A percentile compares a stretch with the other conserved stretches of the same genome.
Conservation (phyloP, 2,797 vertebrate genomes). For the Cuniculus paca region DNA sequence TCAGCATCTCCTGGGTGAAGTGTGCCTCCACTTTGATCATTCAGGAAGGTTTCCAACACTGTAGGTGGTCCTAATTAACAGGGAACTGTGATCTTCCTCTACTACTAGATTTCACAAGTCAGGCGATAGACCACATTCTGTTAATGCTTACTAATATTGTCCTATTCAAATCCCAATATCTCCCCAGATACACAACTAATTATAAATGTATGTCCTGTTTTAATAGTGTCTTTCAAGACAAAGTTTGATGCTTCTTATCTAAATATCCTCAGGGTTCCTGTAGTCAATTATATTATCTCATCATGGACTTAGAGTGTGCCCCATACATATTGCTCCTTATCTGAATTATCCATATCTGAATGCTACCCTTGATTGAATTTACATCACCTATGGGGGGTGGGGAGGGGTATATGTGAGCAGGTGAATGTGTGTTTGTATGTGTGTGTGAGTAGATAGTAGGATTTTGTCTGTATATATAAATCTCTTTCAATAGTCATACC, state of each 20-base stretch:
- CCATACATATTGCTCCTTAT: background rate
- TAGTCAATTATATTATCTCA: slow-evolving; percentile 25
- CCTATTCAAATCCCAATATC: slow-evolving; percentile 69
- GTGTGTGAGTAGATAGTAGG: background rate
- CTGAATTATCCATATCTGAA: slow-evolving; percentile 11
- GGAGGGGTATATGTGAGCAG: background rate
- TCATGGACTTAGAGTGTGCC: background rate
- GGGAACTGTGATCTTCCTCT: slow-evolving; percentile 83
- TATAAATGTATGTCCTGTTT: slow-evolving; percentile 51
- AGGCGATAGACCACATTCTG: slow-evolving; percentile 75
- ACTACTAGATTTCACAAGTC: slow-evolving; percentile 79
- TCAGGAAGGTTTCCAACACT: slow-evolving; percentile 81
- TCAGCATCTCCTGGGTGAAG: slow-evolving; percentile 82
- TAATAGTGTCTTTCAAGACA: slow-evolving; percentile 71
- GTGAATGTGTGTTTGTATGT: background rate
- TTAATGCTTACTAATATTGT: slow-evolving; percentile 72
- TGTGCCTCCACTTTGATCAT: slow-evolving; percentile 86
- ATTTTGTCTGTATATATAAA: background rate
- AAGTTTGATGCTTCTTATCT: slow-evolving; percentile 61
- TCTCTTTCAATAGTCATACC: background rate
- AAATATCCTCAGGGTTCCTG: slow-evolving; percentile 12
- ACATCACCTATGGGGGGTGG: background rate
- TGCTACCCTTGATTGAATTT: background rate
- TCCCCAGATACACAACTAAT: slow-evolving; percentile 60
- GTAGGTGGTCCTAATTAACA: slow-evolving; percentile 88